Base-by-base conservation (phyloP, 1,140 invertebrate species). In the Panagrolaimus sp. region DNA sequence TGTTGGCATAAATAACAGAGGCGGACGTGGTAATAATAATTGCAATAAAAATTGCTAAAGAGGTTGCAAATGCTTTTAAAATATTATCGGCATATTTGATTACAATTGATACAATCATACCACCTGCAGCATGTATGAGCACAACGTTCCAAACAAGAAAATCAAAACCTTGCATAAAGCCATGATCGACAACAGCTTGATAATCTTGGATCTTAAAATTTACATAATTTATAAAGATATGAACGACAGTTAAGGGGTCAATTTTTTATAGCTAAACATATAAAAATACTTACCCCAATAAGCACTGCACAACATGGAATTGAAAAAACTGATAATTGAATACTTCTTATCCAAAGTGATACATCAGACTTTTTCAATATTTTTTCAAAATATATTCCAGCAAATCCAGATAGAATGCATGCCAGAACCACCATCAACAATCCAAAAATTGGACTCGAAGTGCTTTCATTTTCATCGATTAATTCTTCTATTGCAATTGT, bases 381-480 rank as follows among this genome's bases (percentile, higher is more conserved):
- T 87, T 98, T 98, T 84, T 99, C 96, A 85, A 98, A 98, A 83
- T 96, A 99, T 73, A 98, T 93, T 25, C 96, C 96, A 16, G 95
- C 94, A 86, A 98, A 98, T 5, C 96, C 96, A 43, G 93, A 97
- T 47, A 97, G 87, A 70, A 92, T 89, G 83, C 93, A 96, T 4
- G 96, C 93, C 20, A 88, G 87, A 4, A 98, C 81, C 2, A 95
- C 94, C 8, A 93, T 90, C 63, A 88, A 81, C 78, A 98, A 90
- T 5, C 96, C 96, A 14, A 96, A 74, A 38, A 93, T 78, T 20
- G 88, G 88, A 71, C 90, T 91, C 42, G 27, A 23, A 51, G 1
- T 8, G 7, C 16, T 45, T 25, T 64, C 51, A 46, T 16, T n/a
- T n/a, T n/a, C n/a, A n/a, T n/a, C n/a, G n/a, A n/a, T 9, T 1